phyloP scores from a whole-genome alignment of 2,888 invertebrate genomes.

The Trichopria drosophilae region DNA sequence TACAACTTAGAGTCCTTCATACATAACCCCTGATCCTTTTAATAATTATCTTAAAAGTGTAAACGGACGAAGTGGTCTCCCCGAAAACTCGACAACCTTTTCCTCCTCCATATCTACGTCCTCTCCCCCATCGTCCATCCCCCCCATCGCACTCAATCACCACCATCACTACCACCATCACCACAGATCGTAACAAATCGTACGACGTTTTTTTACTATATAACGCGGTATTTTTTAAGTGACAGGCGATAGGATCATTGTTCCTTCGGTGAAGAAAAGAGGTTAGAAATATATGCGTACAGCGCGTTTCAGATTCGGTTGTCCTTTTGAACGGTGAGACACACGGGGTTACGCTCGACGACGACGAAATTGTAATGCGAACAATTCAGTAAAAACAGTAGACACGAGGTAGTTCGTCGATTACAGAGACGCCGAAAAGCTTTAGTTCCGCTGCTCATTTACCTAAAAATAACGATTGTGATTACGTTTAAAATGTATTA shows the following conservation, averaged over 20 bases:
- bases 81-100: conserved; percentile 11
- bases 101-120: conserved; percentile 5
- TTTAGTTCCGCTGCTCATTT: conserved; percentile 11
- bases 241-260: conserved; percentile 49
- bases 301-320: conserved; percentile 51
- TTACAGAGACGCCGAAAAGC: conserved; percentile 15
- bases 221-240: conserved; percentile 51
- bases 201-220: conserved; percentile 50
- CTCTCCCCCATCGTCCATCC: background rate
- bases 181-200: conserved; percentile 45
- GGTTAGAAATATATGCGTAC: conserved; percentile 35
- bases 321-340: conserved; percentile 37
- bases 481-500: background rate
- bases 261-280: conserved; percentile 45
- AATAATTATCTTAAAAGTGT: conserved; percentile 53
- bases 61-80: conserved; percentile 43
- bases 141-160: conserved; percentile 5
- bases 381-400: no score
- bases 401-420: conserved; percentile 18
- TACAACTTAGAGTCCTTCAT: conserved; percentile 43
- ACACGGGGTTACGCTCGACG: no score
- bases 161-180: conserved; percentile 36
- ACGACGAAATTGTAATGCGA: no score
- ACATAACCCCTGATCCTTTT: conserved; percentile 49
- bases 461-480: background rate